Evolutionary conservation across 2,797 vertebrate genomes (phyloP).

Genomic region (Premnoplex brunnescens): DNA sequence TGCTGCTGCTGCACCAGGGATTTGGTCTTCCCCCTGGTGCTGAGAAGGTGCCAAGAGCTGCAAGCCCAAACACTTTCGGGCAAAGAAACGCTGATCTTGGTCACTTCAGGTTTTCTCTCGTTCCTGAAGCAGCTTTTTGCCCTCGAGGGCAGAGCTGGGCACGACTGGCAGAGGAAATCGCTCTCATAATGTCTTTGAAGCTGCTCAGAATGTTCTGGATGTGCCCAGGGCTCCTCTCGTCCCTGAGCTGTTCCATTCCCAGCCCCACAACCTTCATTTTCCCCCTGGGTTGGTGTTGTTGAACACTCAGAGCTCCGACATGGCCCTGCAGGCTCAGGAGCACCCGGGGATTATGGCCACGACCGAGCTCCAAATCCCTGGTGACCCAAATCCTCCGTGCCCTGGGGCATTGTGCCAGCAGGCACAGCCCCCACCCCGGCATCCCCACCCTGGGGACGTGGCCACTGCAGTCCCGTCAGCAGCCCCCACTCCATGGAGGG

Average conservation of each 20-base stretch:
- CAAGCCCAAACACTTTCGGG: background rate
- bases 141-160: background rate
- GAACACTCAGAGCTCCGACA: background rate
- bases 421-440: background rate
- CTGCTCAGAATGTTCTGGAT: background rate
- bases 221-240: background rate
- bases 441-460: background rate
- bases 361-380: background rate
- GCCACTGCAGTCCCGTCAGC: background rate
- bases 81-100: background rate
- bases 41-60: background rate
- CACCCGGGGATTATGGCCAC: background rate
- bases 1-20: rapidly evolving
- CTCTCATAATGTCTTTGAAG: background rate
- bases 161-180: background rate
- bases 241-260: background rate
- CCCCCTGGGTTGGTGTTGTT: rapidly evolving
- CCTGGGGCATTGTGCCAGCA: background rate
- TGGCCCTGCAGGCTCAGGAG: background rate
- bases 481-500: rapidly evolving
- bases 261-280: background rate
- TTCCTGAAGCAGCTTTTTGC: background rate
- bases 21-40: background rate
- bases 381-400: slow-evolving; percentile 16
- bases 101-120: background rate